phyloP scores from a whole-genome alignment of 2,113 vertebrate genomes.

The Cephalopholis sonnerati region DNA sequence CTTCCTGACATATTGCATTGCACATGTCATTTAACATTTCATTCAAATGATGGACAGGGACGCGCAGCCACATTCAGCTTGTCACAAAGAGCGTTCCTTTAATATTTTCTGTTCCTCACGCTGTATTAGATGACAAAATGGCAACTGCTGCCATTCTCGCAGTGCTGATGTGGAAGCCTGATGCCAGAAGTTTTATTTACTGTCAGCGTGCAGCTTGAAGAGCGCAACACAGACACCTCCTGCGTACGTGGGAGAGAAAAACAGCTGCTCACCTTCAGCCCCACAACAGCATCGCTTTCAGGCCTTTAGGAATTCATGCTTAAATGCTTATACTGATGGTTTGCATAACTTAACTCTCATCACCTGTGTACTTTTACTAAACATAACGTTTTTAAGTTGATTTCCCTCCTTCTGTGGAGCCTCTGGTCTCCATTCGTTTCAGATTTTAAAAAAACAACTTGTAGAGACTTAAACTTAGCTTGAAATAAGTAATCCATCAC shows the following conservation, averaged over 20 bases:
- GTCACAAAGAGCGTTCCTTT: constrained; percentile 48
- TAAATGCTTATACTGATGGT: background rate
- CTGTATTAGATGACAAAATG: constrained; percentile 63
- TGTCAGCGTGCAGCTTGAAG: constrained; percentile 1
- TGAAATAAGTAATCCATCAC: constrained; percentile 52
- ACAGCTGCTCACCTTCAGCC: constrained; percentile 22
- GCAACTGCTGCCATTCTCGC: constrained; percentile 41
- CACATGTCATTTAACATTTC: constrained; percentile 66
- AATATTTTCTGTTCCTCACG: constrained; percentile 51
- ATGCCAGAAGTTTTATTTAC: constrained; percentile 53
- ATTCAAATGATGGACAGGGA: constrained; percentile 61
- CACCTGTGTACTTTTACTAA: background rate
- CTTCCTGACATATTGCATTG: constrained; percentile 61
- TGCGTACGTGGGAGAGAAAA: constrained; percentile 21
- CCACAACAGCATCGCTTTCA: background rate
- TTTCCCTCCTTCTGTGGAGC: background rate
- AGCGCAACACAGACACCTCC: background rate
- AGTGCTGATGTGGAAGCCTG: constrained; percentile 25
- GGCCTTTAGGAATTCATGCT: background rate
- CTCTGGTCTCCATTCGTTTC: constrained; percentile 3
- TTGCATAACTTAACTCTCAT: background rate
- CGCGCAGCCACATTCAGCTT: constrained; percentile 35
- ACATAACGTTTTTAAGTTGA: background rate
- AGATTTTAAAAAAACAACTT: constrained; percentile 23
- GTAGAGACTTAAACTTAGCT: constrained; percentile 21